A percentile compares a stretch with the other conserved stretches of the same genome.
Conservation (phyloP, 2,888 invertebrate genomes). For the Dusona sp. region DNA sequence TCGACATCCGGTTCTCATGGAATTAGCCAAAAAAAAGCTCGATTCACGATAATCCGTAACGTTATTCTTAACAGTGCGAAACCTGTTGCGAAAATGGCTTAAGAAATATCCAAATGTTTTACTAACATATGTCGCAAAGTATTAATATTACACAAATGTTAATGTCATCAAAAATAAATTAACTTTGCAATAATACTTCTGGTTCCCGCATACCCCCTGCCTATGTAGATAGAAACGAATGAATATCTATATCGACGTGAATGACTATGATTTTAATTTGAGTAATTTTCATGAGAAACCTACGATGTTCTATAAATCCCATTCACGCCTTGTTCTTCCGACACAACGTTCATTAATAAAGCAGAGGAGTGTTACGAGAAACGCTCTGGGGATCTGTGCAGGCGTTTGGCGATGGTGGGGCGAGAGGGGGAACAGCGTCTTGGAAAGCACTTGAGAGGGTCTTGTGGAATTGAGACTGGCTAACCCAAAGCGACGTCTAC, state of each 20-base stretch:
- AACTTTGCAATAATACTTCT: not conserved
- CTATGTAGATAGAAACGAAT: not conserved
- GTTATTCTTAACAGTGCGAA: not conserved
- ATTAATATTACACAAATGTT: not conserved
- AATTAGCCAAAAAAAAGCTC: not conserved
- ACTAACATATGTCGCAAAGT: not conserved
- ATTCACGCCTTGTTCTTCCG: slow-evolving; percentile 49
- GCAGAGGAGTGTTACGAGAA: slow-evolving; percentile 56
- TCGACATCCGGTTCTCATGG: slow-evolving; percentile 42
- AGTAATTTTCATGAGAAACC: slow-evolving; percentile 32
- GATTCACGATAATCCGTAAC: not conserved
- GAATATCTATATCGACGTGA: not conserved
- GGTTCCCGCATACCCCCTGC: not conserved
- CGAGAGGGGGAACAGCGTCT: slow-evolving; percentile 31
- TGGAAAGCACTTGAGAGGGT: slow-evolving; percentile 52
- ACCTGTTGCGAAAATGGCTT: slow-evolving; percentile 43
- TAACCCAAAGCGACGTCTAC: slow-evolving; percentile 62
- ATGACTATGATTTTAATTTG: slow-evolving; percentile 35
- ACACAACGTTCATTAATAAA: slow-evolving; percentile 63
- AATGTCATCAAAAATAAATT: not conserved
- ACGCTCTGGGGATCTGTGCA: slow-evolving; percentile 46
- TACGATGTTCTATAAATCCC: slow-evolving; percentile 44
- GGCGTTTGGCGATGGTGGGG: slow-evolving; percentile 23
- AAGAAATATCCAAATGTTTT: not conserved
- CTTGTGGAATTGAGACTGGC: slow-evolving; percentile 62